Evolutionary conservation across 1,140 invertebrate species (phyloP).

Genomic region (Calosoma granatense): DNA sequence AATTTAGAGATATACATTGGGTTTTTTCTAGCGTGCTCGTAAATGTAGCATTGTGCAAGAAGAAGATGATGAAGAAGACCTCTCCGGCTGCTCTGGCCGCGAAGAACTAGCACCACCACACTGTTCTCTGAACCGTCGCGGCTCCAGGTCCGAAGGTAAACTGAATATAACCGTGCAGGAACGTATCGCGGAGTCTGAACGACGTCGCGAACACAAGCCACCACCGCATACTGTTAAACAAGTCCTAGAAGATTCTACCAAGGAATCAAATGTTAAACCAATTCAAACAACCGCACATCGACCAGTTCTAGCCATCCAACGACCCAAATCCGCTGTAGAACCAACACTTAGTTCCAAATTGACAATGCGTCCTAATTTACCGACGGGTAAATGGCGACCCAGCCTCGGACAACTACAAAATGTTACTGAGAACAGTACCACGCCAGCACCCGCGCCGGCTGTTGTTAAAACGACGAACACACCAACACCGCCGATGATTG

Average conservation of each 20-base stretch:
- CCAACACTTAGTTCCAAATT: slow-evolving; percentile 12
- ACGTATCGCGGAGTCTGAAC: slow-evolving; percentile 32
- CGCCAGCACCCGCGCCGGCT: neutral
- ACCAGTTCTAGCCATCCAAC: neutral
- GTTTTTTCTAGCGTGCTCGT: slow-evolving; percentile 46
- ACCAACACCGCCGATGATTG: slow-evolving; percentile 14
- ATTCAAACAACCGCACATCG: slow-evolving; percentile 13
- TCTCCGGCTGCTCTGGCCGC: slow-evolving; percentile 41
- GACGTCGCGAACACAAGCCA: slow-evolving; percentile 15
- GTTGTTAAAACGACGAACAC: slow-evolving; percentile 15
- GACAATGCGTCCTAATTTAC: slow-evolving; percentile 17
- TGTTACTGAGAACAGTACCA: neutral
- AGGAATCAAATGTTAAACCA: neutral
- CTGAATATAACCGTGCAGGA: slow-evolving; percentile 45
- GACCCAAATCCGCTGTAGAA: slow-evolving; percentile 13
- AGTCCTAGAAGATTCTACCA: slow-evolving; percentile 12
- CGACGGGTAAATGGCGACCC: slow-evolving; percentile 18
- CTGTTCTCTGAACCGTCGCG: slow-evolving; percentile 40
- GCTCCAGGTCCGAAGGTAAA: slow-evolving; percentile 50
- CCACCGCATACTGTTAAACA: slow-evolving; percentile 11
- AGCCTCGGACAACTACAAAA: slow-evolving; percentile 14
- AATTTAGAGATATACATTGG: neutral
- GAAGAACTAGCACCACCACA: slow-evolving; percentile 39
- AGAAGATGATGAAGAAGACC: slow-evolving; percentile 65
- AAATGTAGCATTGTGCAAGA: slow-evolving; percentile 85